Conservation (phyloP, 2,888 invertebrate species). For the Camponotus fellah region DNA sequence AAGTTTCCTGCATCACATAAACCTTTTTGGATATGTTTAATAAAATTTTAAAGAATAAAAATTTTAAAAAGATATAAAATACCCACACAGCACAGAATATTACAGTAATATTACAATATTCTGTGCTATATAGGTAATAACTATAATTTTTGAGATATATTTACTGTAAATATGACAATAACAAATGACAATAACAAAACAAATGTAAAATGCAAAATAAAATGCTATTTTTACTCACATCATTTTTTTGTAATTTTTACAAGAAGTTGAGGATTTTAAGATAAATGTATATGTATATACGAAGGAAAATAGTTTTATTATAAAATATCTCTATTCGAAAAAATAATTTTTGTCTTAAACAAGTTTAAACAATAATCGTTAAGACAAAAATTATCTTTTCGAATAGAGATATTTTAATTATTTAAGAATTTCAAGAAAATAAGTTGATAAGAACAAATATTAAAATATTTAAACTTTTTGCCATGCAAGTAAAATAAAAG, state of each 20-base stretch:
- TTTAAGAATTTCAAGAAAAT: neutral
- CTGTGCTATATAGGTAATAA: too few relatives aligned
- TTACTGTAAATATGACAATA: too few relatives aligned
- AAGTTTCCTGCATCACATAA: neutral
- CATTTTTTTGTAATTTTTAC: neutral
- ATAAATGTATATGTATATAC: neutral
- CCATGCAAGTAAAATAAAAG: neutral
- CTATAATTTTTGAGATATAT: neutral
- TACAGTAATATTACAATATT: too few relatives aligned
- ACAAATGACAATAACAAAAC: neutral
- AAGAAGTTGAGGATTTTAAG: neutral
- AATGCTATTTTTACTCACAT: neutral
- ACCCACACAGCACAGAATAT: too few relatives aligned
- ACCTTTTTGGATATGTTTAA: neutral
- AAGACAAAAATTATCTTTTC: too few relatives aligned
- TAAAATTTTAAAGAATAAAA: neutral
- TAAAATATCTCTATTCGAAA: neutral
- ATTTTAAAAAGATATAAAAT: neutral
- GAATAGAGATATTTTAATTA: too few relatives aligned
- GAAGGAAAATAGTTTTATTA: neutral
- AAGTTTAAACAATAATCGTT: neutral
- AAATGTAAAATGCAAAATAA: neutral
- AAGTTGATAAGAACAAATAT: neutral
- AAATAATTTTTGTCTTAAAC: neutral
- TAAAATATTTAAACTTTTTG: neutral